Evolutionary conservation across 1,140 invertebrate species (phyloP).

Genomic region (Babylonia areolata): DNA sequence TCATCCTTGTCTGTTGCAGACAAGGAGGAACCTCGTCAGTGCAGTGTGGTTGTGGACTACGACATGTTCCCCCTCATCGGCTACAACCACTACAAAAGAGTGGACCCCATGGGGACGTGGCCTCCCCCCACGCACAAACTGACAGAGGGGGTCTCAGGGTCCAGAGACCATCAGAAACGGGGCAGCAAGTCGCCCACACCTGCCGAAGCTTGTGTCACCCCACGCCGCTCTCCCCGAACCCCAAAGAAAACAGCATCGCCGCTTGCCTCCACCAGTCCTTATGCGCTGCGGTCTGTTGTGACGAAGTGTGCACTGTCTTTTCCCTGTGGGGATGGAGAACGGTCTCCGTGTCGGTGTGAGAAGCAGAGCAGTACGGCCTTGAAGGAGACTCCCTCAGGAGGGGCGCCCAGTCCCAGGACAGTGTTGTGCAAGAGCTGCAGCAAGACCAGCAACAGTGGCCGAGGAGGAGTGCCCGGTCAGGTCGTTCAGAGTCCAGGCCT

Average conservation of each 20-base stretch:
- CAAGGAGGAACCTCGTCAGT: too few species aligned
- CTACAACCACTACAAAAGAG: too few species aligned
- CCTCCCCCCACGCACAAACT: too few species aligned
- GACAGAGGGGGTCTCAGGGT: too few species aligned
- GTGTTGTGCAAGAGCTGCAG: neutral
- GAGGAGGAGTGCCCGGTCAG: neutral
- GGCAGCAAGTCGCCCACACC: neutral
- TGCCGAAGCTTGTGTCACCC: neutral
- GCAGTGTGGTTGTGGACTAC: too few species aligned
- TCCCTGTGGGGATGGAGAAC: neutral
- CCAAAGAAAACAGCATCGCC: neutral
- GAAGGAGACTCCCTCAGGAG: neutral
- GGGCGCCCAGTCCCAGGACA: neutral
- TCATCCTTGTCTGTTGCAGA: too few species aligned
- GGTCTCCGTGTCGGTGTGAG: neutral
- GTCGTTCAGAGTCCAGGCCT: neutral
- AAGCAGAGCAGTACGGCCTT: neutral
- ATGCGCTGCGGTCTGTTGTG: neutral
- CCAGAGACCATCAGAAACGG: neutral
- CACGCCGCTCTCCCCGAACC: neutral
- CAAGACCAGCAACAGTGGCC: neutral
- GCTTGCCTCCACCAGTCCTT: neutral
- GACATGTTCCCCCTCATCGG: too few species aligned
- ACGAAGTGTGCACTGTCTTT: neutral
- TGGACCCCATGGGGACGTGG: too few species aligned